Evolutionary conservation across 2,888 invertebrate genomes (phyloP), one percentile per base, ranked within the genome.

Genomic region (Bombylius major): DNA sequence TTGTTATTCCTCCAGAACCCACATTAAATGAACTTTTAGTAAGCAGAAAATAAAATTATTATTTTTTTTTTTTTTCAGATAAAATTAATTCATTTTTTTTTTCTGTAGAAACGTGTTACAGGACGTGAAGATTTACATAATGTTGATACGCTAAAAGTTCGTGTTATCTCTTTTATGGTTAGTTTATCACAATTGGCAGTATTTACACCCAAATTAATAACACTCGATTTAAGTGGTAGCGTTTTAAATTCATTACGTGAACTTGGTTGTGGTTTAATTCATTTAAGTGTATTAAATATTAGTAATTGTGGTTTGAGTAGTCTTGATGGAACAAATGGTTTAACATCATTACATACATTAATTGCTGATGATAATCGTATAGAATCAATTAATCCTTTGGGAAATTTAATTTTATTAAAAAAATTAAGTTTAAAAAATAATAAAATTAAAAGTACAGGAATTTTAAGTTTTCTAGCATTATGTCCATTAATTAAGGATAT

Each of bases 261-360:
- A 65, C 76, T 86, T 31, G 87, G 86, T 31, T 82, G 79, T 60
- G 81, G 81, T 33, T 72, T 86, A 58, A 75, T 76, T 52, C 79
- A 80, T 50, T 60, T 75, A 23, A 67, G 65, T 60, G 67, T 70
- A 50, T 66, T 82, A 52, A 76, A 75, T 64, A 80, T 86, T 7
- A 80, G 81, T 63, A 78, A 82, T 48, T 87, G 86, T 65, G 80
- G 82, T 0, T 68, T 87, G 53, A 78, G 76, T 31, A 80, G 79
- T 60, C 73, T 87, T 59, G 86, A 87, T 64, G 86, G 85, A 8
- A 79, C 84, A 7, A 81, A 81, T 73, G 83, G 83, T 0, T 67
- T 86, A 57, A 77, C 80, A 5, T 76, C 76, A 33, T 66, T 87
- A 23, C 76, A 79, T 50, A 82, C 82, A 56, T 71, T 87, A 12